These are phyloP conservation scores for Sceliomorpha sp. DNA, from an alignment of 2,888 invertebrate species.

Conservation along the genomic window DNA sequence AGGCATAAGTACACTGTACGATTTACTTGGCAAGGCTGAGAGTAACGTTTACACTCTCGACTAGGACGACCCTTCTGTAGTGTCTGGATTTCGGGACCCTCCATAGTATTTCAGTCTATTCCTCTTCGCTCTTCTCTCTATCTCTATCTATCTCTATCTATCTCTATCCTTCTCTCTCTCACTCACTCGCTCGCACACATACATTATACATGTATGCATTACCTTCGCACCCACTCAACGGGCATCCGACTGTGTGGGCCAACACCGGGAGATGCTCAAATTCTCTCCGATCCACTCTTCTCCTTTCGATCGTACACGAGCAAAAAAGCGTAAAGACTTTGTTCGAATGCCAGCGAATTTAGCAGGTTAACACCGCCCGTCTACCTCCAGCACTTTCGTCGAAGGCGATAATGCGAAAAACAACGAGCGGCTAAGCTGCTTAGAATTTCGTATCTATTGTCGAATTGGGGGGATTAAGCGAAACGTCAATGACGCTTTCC, in stretches of 20 bases:
- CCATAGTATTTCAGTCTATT: constrained; percentile 12
- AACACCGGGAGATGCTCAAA: constrained; percentile 11
- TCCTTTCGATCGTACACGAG: constrained; percentile 1
- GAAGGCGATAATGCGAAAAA: constrained; percentile 7
- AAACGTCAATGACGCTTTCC: no score
- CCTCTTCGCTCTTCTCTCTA: constrained; percentile 1
- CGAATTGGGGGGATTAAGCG: no score
- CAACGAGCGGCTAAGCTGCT: constrained; percentile 9
- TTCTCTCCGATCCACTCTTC: constrained; percentile 14
- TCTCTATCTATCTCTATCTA: no score
- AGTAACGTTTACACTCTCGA: constrained; percentile 17
- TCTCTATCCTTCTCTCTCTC: no score
- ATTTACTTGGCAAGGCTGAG: constrained; percentile 10
- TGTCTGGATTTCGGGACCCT: constrained; percentile 19
- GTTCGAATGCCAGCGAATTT: constrained; percentile 10
- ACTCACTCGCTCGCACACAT: constrained; percentile 8
- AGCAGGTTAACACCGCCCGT: constrained; percentile 9
- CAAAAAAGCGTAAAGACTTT: constrained; percentile 11
- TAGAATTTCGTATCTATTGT: not conserved
- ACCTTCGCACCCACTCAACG: constrained; percentile 15
- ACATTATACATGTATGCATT: constrained; percentile 14
- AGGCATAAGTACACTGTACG: constrained; percentile 1
- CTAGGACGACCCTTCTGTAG: constrained; percentile 16
- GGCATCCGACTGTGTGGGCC: constrained; percentile 14
- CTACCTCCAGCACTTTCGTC: constrained; percentile 8